Evolutionary conservation across 92 coral and sea anemone species (phyloP).

Genomic region (Micromussa lordhowensis): DNA sequence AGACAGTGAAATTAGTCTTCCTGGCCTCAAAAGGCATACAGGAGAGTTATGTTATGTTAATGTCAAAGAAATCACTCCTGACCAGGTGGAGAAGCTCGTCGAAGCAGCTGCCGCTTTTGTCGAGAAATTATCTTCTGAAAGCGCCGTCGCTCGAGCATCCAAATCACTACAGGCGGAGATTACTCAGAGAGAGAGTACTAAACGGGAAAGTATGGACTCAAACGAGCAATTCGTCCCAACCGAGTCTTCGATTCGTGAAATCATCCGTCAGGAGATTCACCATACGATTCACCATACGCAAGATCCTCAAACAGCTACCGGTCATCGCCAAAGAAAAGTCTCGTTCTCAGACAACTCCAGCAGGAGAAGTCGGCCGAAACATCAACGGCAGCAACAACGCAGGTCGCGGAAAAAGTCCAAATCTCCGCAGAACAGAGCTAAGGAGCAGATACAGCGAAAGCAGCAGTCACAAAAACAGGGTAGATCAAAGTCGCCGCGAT

Average conservation of each 20-base stretch:
- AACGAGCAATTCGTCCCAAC: slow-evolving; percentile 6
- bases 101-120: slow-evolving; percentile 32
- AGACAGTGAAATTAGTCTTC: too few relatives aligned
- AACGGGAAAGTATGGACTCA: neutral
- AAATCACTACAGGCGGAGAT: slow-evolving; percentile 24
- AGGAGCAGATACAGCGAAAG: neutral
- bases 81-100: slow-evolving; percentile 15
- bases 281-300: neutral
- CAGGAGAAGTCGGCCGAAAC: neutral
- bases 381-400: neutral
- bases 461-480: neutral
- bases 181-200: neutral
- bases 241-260: slow-evolving; percentile 16
- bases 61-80: neutral
- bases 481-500: neutral
- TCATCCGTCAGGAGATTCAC: slow-evolving; percentile 31
- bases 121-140: neutral
- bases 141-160: slow-evolving; percentile 19
- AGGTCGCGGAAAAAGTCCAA: neutral
- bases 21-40: too few relatives aligned
- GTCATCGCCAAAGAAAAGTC: neutral
- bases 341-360: neutral
- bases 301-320: neutral
- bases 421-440: neutral
- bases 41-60: too few relatives aligned